Evolutionary conservation across 2,797 vertebrate species (phyloP).

Genomic region (Bucorvus abyssinicus): DNA sequence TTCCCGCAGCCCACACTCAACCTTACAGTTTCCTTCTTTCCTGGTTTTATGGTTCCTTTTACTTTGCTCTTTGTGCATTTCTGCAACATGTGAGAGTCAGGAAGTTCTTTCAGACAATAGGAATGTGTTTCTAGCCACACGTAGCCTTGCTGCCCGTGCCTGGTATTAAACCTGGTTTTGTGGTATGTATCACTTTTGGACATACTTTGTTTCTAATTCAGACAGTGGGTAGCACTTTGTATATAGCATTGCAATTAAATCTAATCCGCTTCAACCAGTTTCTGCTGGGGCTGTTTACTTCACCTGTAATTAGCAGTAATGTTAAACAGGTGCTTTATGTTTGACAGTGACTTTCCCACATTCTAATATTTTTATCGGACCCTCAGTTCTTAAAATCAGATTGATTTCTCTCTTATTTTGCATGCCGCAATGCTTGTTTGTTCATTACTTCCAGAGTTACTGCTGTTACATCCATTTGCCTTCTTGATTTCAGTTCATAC

Average conservation of each 20-base stretch:
- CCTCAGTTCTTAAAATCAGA: neutral
- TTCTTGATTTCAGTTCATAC: neutral
- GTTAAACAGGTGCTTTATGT: constrained; percentile 50
- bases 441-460: neutral
- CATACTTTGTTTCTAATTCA: constrained; percentile 15
- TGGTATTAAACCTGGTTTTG: neutral
- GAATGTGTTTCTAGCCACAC: neutral
- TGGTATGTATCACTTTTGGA: neutral
- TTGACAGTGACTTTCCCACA: neutral
- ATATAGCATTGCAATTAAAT: constrained; percentile 21
- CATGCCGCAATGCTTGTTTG: neutral
- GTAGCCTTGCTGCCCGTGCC: neutral
- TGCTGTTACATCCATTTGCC: neutral
- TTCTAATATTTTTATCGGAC: constrained; percentile 34
- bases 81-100: neutral
- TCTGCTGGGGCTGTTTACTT: constrained; percentile 38
- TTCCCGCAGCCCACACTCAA: neutral
- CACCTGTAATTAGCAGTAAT: constrained; percentile 15
- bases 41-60: neutral
- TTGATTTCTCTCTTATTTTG: neutral
- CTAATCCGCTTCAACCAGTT: constrained; percentile 32
- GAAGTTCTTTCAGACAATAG: neutral
- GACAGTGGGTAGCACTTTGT: neutral
- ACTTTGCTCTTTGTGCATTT: neutral
- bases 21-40: neutral